A percentile compares a stretch with the other conserved stretches of the same genome.
Evolutionary conservation across 2,888 invertebrate species (phyloP).

Genomic region (Teleogryllus oceanicus): DNA sequence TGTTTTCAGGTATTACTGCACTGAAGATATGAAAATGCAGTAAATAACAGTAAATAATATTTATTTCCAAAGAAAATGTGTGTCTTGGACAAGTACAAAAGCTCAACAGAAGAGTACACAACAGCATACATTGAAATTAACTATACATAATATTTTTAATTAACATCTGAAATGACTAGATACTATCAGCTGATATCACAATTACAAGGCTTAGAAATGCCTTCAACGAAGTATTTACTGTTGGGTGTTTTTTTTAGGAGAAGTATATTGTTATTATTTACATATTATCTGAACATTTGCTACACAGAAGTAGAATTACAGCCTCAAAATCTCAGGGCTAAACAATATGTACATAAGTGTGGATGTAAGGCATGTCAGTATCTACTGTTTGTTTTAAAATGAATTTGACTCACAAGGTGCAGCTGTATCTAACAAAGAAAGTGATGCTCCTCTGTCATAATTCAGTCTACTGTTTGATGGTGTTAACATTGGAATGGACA

Average conservation of each 20-base stretch:
- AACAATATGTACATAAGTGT: neutral
- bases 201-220: constrained; percentile 11
- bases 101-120: neutral
- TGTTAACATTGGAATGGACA: neutral
- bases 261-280: neutral
- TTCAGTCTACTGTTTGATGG: neutral
- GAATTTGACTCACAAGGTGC: neutral
- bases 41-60: neutral
- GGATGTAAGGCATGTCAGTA: neutral
- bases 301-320: neutral
- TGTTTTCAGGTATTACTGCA: no score
- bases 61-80: neutral
- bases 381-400: constrained; percentile 4
- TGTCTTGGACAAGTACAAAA: neutral
- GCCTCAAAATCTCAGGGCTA: neutral
- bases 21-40: no score
- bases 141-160: neutral
- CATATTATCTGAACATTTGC: neutral
- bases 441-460: neutral
- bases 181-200: neutral
- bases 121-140: constrained; percentile 7
- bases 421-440: neutral
- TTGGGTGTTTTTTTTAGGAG: neutral
- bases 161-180: neutral
- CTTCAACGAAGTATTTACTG: neutral